phyloP scores from a whole-genome alignment of 2,888 invertebrate genomes.

The Drosophila phalerata region DNA sequence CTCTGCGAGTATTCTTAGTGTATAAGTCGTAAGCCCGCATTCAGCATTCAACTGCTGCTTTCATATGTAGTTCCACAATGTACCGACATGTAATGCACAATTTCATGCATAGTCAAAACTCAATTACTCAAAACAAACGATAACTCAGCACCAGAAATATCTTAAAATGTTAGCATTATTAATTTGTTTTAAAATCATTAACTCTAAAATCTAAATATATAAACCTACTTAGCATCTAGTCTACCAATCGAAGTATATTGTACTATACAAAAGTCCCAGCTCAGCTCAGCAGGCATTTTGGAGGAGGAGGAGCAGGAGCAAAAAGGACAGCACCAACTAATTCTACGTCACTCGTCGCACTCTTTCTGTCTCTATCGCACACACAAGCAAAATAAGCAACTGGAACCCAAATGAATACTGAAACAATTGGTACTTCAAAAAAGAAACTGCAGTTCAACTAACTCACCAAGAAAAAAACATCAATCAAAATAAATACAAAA shows the following conservation, averaged over 20 bases:
- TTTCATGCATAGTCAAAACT: constrained; percentile 42
- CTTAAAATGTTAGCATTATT: constrained; percentile 35
- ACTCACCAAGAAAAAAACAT: constrained; percentile 40
- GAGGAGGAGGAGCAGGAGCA: constrained; percentile 55
- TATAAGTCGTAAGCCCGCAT: constrained; percentile 59
- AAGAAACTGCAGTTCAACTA: constrained; percentile 72
- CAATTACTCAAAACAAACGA: neutral
- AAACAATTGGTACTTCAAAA: constrained; percentile 67
- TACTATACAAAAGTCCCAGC: constrained; percentile 41
- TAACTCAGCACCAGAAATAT: constrained; percentile 35
- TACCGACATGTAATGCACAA: constrained; percentile 52
- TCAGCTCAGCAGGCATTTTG: constrained; percentile 53
- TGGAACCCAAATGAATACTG: constrained; percentile 45
- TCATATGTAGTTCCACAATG: constrained; percentile 33
- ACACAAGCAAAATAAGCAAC: constrained; percentile 48
- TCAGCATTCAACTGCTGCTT: constrained; percentile 41
- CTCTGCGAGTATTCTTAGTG: constrained; percentile 33
- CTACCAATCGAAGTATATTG: constrained; percentile 25
- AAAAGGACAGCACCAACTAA: constrained; percentile 55
- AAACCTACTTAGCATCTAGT: constrained; percentile 54
- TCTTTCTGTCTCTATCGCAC: constrained; percentile 38
- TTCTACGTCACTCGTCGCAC: constrained; percentile 57
- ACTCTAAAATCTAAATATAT: constrained; percentile 46
- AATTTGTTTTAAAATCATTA: constrained; percentile 41
- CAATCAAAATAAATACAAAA: constrained; percentile 31